A percentile compares a stretch with the other conserved stretches of the same genome.
Conservation (phyloP, 2,113 vertebrate species). For the Anthoscopus minutus region DNA sequence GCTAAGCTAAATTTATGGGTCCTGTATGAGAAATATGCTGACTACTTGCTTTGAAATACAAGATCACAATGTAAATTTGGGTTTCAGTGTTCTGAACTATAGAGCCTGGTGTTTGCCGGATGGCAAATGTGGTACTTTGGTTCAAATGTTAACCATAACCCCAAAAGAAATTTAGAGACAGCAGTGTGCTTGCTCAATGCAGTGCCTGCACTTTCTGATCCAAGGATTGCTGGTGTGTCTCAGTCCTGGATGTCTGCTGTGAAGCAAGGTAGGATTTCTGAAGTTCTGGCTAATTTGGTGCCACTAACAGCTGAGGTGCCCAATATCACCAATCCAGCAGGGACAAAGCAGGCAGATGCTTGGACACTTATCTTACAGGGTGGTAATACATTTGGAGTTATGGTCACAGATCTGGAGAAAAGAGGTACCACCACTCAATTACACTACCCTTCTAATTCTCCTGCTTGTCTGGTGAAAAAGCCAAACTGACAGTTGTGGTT, state of each 20-base stretch:
- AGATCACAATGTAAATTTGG: neutral
- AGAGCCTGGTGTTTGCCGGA: neutral
- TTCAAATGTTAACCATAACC: neutral
- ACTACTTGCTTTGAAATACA: neutral
- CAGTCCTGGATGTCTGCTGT: neutral
- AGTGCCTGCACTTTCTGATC: neutral
- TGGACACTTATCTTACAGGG: too few relatives aligned
- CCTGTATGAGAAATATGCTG: neutral
- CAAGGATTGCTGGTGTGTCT: neutral
- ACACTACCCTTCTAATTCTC: neutral
- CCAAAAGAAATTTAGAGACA: neutral
- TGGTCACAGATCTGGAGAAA: too few relatives aligned
- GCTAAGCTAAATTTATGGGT: neutral
- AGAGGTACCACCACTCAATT: neutral
- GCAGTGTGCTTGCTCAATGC: neutral
- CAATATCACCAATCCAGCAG: neutral
- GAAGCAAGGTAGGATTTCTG: neutral
- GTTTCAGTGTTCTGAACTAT: neutral
- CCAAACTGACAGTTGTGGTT: neutral
- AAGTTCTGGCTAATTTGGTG: neutral
- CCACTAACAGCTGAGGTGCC: neutral
- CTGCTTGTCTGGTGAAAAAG: neutral
- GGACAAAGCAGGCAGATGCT: neutral
- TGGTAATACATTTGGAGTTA: neutral
- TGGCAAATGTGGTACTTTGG: neutral